phyloP scores from a whole-genome alignment of 1,140 invertebrate genomes.

The Gonioctena quinquepunctata region DNA sequence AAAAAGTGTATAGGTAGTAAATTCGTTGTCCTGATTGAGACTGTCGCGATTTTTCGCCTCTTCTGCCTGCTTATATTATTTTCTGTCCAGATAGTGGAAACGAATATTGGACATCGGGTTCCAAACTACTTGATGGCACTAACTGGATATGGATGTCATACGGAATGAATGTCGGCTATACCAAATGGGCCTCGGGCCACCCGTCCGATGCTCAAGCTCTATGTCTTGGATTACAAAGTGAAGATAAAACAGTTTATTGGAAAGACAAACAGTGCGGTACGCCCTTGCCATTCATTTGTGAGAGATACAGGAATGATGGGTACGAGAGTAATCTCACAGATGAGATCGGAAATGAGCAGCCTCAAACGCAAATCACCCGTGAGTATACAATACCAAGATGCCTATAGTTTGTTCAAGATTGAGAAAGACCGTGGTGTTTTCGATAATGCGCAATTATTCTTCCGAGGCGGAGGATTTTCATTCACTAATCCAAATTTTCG shows the following conservation, averaged over 20 bases:
- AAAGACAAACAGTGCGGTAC: not conserved
- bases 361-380: not conserved
- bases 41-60: too few species aligned
- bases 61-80: too few species aligned
- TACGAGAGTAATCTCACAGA: not conserved
- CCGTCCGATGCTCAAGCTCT: not conserved
- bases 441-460: too few species aligned
- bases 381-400: too few species aligned
- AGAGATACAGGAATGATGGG: not conserved
- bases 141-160: constrained; percentile 4
- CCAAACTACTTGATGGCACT: not conserved
- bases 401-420: too few species aligned
- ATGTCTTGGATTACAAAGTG: not conserved
- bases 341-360: not conserved
- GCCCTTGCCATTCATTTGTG: not conserved
- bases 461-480: too few species aligned
- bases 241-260: not conserved
- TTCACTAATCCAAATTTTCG: too few species aligned
- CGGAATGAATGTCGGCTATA: not conserved
- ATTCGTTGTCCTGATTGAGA: too few species aligned
- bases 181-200: not conserved
- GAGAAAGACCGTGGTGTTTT: too few species aligned
- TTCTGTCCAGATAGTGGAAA: not conserved
- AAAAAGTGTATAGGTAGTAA: too few species aligned
- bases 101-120: not conserved